Evolutionary conservation across 2,113 vertebrate species (phyloP), one percentile per base, ranked within the genome.

Genomic region (Cavia porcellus): DNA sequence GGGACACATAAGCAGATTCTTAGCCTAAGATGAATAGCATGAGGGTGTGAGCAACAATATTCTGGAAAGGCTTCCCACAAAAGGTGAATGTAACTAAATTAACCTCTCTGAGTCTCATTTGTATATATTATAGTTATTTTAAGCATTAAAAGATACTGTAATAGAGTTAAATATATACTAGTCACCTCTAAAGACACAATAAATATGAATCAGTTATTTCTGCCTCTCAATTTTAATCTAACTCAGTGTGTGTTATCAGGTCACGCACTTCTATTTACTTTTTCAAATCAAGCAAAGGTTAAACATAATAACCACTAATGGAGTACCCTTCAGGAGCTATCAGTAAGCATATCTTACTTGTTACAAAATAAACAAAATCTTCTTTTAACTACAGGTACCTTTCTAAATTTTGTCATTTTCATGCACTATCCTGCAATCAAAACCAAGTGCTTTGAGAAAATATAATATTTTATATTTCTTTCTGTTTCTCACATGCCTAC

Each of bases 121-220:
- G 20, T 24, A 68, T 42, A 93, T 95, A 62, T 59, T 88, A 59
- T 1, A 47, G 9, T 55, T 55, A 74, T 70, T 95, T 95, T 86
- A 91, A 79, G 22, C 52, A 94, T 52, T 86, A 84, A 92, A 92
- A 90, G 47, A 38, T 66, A 97, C 12, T 50, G 45, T 77, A 75
- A 70, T 52, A 87, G 42, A 42, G 45, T 83, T 86, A 14, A 93
- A 96, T 0, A 47, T 35, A 24, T 75, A 24, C n/a, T 80, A 89
- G 86, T 50, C 52, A 68, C 24, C 57, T 91, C 61, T n/a, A 89
- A 79, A 52, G 85, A 80, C 0, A 30, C 8, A 75, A 32, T 70
- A 92, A 79, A 64, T 85, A 92, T 42, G 55, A 97, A 86, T 92
- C 88, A 81, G 45, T 87, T 89, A 83, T 30, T 88, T 95, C 74